Conservation (phyloP, 2,113 vertebrate genomes). For the Fulica atra region DNA sequence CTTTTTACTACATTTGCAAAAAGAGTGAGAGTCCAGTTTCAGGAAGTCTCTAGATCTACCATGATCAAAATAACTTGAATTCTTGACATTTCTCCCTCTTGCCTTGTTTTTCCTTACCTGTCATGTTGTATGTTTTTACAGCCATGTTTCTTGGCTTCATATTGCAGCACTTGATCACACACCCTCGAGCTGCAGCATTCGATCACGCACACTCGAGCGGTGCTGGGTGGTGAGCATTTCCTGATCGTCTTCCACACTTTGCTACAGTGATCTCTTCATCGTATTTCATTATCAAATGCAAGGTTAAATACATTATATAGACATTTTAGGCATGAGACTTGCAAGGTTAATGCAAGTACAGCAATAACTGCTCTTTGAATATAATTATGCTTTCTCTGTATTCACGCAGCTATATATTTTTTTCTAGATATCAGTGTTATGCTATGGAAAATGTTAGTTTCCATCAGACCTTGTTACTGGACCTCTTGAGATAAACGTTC, state of each 20-base stretch:
- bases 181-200: rapidly evolving
- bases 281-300: constrained; percentile 39
- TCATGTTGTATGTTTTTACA: background rate
- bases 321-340: constrained; percentile 19
- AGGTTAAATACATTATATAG: constrained; percentile 46
- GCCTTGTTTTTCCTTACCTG: background rate
- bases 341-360: constrained; percentile 52
- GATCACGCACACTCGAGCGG: rapidly evolving
- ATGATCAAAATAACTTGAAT: background rate
- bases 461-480: background rate
- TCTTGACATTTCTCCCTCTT: background rate
- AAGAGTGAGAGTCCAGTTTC: background rate
- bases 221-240: background rate
- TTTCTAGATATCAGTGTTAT: background rate
- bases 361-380: constrained; percentile 46
- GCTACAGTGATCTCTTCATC: background rate
- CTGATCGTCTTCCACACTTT: background rate
- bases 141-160: background rate
- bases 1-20: background rate
- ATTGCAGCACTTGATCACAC: background rate
- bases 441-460: background rate
- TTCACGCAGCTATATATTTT: background rate
- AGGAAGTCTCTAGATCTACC: background rate
- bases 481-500: background rate
- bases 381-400: constrained; percentile 7